A percentile compares a stretch with the other conserved stretches of the same genome.
phyloP scores from a whole-genome alignment of 2,888 invertebrate genomes.

The Chorisops tibialis region DNA sequence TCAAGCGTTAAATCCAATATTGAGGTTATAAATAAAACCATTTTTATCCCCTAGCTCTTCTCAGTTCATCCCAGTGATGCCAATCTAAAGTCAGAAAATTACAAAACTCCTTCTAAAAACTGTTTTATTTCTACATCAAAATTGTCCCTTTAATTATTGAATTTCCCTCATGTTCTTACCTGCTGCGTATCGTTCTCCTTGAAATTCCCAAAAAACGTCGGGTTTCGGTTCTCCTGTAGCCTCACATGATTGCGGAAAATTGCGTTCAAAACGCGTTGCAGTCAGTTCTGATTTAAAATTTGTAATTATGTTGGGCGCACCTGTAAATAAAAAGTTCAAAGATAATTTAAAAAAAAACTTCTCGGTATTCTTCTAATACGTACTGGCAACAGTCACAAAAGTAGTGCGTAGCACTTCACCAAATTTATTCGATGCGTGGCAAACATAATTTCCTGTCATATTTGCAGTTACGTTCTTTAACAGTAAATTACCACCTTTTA shows the following conservation, averaged over 20 bases:
- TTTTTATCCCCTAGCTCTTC: too few species aligned
- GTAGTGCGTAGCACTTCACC: constrained; percentile 53
- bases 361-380: constrained; percentile 28
- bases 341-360: too few species aligned
- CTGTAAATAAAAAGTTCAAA: too few species aligned
- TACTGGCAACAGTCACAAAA: constrained; percentile 53
- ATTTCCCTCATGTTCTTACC: too few species aligned
- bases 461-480: constrained; percentile 47
- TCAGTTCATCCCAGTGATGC: too few species aligned
- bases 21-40: too few species aligned
- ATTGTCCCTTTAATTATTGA: too few species aligned
- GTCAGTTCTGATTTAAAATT: constrained; percentile 49
- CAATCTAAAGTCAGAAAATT: too few species aligned
- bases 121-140: too few species aligned
- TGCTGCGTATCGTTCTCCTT: not conserved
- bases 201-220: constrained; percentile 56
- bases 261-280: constrained; percentile 50
- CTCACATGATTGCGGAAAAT: constrained; percentile 53
- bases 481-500: too few species aligned
- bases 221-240: constrained; percentile 57
- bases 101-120: too few species aligned
- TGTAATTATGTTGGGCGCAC: constrained; percentile 50
- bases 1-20: too few species aligned
- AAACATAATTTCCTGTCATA: constrained; percentile 57
- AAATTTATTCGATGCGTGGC: constrained; percentile 58